Evolutionary conservation across 2,797 vertebrate species (phyloP), one percentile per base, ranked within the genome.

Genomic region (Alectoris magna): DNA sequence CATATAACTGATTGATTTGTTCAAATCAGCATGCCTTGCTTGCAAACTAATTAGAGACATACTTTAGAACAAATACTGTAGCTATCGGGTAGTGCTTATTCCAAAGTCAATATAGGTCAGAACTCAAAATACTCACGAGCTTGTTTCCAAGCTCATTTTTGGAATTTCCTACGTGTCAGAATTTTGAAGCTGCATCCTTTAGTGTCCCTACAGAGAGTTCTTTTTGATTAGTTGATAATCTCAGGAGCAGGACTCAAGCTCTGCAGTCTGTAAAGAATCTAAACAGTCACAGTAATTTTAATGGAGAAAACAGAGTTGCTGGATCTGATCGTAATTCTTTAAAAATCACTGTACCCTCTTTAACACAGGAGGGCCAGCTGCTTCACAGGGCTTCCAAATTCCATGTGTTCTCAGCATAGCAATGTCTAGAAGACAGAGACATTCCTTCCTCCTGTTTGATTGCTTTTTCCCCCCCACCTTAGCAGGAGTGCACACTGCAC

Each of bases 1-100:
- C 39, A 86, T 77, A 58, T 66, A 79, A 67, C 71, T 44, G 63
- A 95, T 67, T 43, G 93, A 94, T 89, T 87, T 84, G 58, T 71
- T 81, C 92, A 84, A 67, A 73, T 51, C 68, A 84, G 64, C 60
- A 63, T 6, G 26, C 49, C 48, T 90, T 87, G 78, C 73, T 67
- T 88, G 71, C 68, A 88, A 88, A 72, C 75, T 83, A 76, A 51
- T 62, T 58, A 92, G 51, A 89, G 41, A 69, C 3, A 7, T 46
- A 71, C 77, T 86, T 89, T 2, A 71, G 38, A 60, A 36, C 75
- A 94, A 92, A 84, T 10, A 70, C 56, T 68, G 14, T 3, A 62
- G 76, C 68, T 92, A 44, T 2, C 73, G 26, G 60, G 15, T n/a
- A 59, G 43, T 11, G 68, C 29, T 63, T 59, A 7, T 59, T 48